Base-by-base conservation (phyloP, 2,113 vertebrate species). In the Nothoprocta pentlandii region DNA sequence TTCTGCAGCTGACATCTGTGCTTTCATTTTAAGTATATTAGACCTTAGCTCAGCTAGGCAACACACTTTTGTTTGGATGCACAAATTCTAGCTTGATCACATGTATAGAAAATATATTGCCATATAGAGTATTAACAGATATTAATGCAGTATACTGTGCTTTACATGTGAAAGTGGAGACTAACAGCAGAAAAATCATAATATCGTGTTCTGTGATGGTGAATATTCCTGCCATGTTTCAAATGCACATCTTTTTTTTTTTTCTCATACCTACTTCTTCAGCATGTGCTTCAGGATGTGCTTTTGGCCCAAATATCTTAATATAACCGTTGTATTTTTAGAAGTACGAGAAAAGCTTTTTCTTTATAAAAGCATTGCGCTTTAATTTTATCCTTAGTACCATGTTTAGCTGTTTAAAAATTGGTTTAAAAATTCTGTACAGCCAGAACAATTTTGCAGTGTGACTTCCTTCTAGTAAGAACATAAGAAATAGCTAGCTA, bases 381-480 rank as follows among this genome's bases (percentile, higher is more conserved):
- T 68, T 25, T 71, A 21, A 15, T 12, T 12, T 54, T 44, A 7
- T 12, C 39, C 46, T 41, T n/a, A 34, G 62, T 34, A 16, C 14
- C 42, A 21, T 25, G 0, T 4, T 26, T 11, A 62, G 34, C 61
- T 73, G 15, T 56, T 16, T 34, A 34, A 34, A 34, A 34, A 1
- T 11, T 54, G 51, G 12, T 25, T 15, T n/a, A 20, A 49, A 68
- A 51, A 2, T 32, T 46, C 67, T 53, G 44, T 14, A 10, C 32
- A 41, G 41, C 42, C 44, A 64, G 22, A 10, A 41, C 16, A 3
- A 32, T 58, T 32, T 58, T 32, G 32, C 28, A 32, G 28, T 58
- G 54, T 17, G 30, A 58, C 9, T 5, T 39, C 30, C 47, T n/a
- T 14, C 42, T 1, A 0, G 1, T 23, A 58, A 51, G 64, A 21